A percentile compares a stretch with the other conserved stretches of the same genome.
phyloP scores from a whole-genome alignment of 2,888 invertebrate genomes.

The Pollenia amentaria region DNA sequence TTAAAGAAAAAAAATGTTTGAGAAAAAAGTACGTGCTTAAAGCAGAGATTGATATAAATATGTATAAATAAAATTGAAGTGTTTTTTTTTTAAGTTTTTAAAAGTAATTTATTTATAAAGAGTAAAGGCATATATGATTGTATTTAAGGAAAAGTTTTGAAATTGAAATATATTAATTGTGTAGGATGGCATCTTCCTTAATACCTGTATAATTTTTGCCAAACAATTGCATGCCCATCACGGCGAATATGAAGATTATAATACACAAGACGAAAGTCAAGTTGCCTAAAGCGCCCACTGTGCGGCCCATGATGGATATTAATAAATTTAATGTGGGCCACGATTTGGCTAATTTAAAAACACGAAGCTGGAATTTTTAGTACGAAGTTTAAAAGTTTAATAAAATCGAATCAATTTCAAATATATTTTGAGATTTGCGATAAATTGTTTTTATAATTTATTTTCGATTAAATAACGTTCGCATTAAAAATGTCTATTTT shows the following conservation, averaged over 20 bases:
- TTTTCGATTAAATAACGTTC: slow-evolving; percentile 17
- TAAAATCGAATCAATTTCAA: not conserved
- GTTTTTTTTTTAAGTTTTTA: slow-evolving; percentile 41
- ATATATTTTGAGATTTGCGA: slow-evolving; percentile 45
- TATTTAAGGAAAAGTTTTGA: slow-evolving; percentile 67
- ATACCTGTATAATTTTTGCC: slow-evolving; percentile 94
- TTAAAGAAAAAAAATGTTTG: slow-evolving; percentile 69
- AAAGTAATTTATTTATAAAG: slow-evolving; percentile 63
- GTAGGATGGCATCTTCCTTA: slow-evolving; percentile 64
- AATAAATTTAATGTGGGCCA: slow-evolving; percentile 99
- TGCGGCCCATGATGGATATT: slow-evolving; percentile 99
- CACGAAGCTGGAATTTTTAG: slow-evolving; percentile 91
- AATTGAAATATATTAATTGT: slow-evolving; percentile 26
- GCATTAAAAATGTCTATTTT: slow-evolving; percentile 6
- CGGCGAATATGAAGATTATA: slow-evolving; percentile 99
- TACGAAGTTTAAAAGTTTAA: slow-evolving; percentile 42
- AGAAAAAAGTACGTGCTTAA: slow-evolving; percentile 79
- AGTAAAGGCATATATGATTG: slow-evolving; percentile 61
- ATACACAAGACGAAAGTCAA: slow-evolving; percentile 98
- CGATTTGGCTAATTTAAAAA: slow-evolving; percentile 99
- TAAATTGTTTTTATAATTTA: slow-evolving; percentile 8
- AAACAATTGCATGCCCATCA: slow-evolving; percentile 99
- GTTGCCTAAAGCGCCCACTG: slow-evolving; percentile 99
- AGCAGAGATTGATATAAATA: slow-evolving; percentile 75
- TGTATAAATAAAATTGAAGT: slow-evolving; percentile 52